These are phyloP conservation scores for Pammene aurita DNA, from an alignment of 2,888 invertebrate genomes.

Conservation along the genomic window DNA sequence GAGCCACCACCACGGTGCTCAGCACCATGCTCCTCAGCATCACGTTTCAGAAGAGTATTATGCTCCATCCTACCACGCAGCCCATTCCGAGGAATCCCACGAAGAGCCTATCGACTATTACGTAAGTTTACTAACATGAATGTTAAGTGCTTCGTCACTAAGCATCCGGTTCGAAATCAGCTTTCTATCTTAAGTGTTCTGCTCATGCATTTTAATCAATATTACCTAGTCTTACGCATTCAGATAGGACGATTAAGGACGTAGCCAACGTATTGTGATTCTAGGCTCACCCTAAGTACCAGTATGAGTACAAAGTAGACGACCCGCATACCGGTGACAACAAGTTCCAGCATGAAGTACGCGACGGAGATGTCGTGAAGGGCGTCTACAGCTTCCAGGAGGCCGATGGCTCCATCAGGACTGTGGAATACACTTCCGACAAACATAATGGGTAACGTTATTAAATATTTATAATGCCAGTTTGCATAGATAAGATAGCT, in stretches of 20 bases:
- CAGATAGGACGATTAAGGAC: constrained; percentile 51
- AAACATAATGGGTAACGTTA: constrained; percentile 79
- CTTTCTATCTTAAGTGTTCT: constrained; percentile 68
- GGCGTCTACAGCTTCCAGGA: constrained; percentile 85
- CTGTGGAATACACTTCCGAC: constrained; percentile 84
- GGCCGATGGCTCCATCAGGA: constrained; percentile 84
- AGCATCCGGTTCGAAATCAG: constrained; percentile 58
- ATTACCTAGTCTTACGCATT: constrained; percentile 50
- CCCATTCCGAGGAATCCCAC: constrained; percentile 57
- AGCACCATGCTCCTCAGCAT: constrained; percentile 49
- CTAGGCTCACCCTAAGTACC: constrained; percentile 83
- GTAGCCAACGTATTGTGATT: constrained; percentile 51
- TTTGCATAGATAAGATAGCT: neutral
- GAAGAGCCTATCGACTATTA: constrained; percentile 78
- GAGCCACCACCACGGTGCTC: constrained; percentile 50
- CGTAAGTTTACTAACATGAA: constrained; percentile 61
- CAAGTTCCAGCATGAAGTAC: constrained; percentile 83
- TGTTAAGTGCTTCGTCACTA: constrained; percentile 51
- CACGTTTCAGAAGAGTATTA: constrained; percentile 44
- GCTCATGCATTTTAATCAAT: constrained; percentile 48
- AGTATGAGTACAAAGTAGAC: constrained; percentile 84
- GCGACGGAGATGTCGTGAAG: constrained; percentile 85
- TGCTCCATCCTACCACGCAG: constrained; percentile 48
- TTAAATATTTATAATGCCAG: neutral
- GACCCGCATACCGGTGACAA: constrained; percentile 85